Percentiles rank a stretch among this genome's conserved stretches.
Evolutionary conservation across 2,113 vertebrate species (phyloP).

Genomic region (Donacobius atricapilla): DNA sequence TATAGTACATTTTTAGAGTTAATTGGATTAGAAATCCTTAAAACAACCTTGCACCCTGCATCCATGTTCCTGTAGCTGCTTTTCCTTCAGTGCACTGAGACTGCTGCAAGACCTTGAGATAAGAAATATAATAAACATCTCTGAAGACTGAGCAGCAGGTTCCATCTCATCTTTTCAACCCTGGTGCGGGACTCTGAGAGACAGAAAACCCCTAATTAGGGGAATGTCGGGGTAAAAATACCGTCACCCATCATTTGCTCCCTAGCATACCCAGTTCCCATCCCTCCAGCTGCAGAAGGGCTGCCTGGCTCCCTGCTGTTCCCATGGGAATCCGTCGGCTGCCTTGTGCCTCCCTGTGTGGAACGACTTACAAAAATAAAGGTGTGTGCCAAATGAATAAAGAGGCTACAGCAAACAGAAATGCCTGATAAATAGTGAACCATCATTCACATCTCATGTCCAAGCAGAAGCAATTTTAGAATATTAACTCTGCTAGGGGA

Average conservation of each 20-base stretch:
- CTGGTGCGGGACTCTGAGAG: too few species aligned
- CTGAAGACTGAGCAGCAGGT: too few species aligned
- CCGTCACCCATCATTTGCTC: not conserved
- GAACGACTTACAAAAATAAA: not conserved
- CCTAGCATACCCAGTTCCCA: not conserved
- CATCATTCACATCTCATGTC: not conserved
- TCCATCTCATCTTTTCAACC: too few species aligned
- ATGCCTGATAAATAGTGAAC: not conserved
- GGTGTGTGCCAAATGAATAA: not conserved
- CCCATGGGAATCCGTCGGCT: not conserved
- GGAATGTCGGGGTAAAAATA: too few species aligned
- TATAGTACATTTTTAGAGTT: too few species aligned
- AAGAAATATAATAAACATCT: too few species aligned
- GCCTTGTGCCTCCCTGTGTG: not conserved
- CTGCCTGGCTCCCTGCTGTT: not conserved
- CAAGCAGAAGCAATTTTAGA: not conserved
- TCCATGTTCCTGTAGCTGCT: too few species aligned
- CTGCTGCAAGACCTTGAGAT: too few species aligned
- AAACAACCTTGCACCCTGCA: too few species aligned
- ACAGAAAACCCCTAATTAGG: too few species aligned
- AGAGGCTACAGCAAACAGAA: not conserved
- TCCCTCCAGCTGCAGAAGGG: not conserved
- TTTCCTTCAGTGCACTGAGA: too few species aligned
- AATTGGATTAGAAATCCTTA: too few species aligned
- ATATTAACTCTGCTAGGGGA: not conserved